These are phyloP conservation scores for Actenoides lindsayi DNA, from an alignment of 2,113 vertebrate genomes.

Conservation along the genomic window DNA sequence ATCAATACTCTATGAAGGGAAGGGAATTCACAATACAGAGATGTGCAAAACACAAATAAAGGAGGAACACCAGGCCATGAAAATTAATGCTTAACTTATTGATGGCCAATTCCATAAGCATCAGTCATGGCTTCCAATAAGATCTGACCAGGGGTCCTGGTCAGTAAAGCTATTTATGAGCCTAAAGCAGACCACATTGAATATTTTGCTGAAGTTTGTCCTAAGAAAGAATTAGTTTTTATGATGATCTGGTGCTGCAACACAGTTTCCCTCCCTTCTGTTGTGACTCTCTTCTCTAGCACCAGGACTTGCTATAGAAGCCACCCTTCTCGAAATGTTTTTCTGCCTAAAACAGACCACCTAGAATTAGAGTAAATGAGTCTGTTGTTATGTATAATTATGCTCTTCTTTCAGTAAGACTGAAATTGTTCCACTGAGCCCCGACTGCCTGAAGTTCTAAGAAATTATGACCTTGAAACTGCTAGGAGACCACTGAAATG, in stretches of 20 bases:
- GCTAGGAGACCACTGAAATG: constrained; percentile 32
- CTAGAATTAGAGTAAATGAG: neutral
- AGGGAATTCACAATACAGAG: neutral
- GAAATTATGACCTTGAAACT: constrained; percentile 60
- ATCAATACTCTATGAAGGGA: neutral
- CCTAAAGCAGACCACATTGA: neutral
- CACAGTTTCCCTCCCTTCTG: neutral
- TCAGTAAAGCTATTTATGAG: neutral
- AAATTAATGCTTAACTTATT: neutral
- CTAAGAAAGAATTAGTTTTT: neutral
- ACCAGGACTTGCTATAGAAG: neutral
- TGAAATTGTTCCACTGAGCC: neutral
- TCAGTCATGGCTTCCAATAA: neutral
- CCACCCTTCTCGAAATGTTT: neutral
- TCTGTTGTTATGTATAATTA: neutral
- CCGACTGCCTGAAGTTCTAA: neutral
- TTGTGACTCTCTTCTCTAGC: neutral
- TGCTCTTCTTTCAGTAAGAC: neutral
- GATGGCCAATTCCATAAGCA: neutral
- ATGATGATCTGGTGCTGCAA: neutral
- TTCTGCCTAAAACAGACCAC: neutral
- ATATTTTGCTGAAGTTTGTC: neutral
- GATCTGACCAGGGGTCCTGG: neutral
- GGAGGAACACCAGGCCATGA: neutral
- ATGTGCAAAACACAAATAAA: neutral